A percentile compares a stretch with the other conserved stretches of the same genome.
phyloP scores from a whole-genome alignment of 2,797 vertebrate genomes.

The Alca torda region DNA sequence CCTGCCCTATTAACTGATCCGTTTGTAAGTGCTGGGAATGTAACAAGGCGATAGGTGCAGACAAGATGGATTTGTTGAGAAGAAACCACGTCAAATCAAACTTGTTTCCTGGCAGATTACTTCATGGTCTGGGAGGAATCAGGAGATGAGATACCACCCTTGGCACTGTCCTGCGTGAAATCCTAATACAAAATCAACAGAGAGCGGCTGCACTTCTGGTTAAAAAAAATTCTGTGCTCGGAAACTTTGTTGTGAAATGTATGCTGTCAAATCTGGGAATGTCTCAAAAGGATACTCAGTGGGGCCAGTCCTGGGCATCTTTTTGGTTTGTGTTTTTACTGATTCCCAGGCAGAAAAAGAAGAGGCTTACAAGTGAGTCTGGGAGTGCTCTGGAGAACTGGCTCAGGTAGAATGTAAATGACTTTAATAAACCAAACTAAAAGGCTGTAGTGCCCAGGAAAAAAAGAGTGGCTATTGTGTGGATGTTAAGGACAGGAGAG shows the following conservation, averaged over 20 bases:
- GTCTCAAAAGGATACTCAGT: not conserved
- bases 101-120: slow-evolving; percentile 12
- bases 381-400: not conserved
- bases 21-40: not conserved
- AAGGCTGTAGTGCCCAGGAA: not conserved
- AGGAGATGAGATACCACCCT: not conserved
- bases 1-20: not conserved
- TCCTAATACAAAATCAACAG: not conserved
- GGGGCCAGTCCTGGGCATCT: not conserved
- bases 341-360: not conserved
- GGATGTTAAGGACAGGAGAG: not conserved
- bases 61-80: not conserved
- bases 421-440: not conserved
- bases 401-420: not conserved
- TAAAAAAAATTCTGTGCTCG: not conserved
- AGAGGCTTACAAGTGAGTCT: not conserved
- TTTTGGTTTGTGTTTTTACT: not conserved
- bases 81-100: not conserved
- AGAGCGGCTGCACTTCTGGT: not conserved
- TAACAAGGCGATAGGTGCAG: not conserved
- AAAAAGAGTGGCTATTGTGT: not conserved
- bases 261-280: not conserved
- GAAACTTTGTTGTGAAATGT: not conserved
- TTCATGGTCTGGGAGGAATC: not conserved
- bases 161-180: not conserved